Percentiles rank a stretch among this genome's conserved stretches.
Evolutionary conservation across 2,113 vertebrate species (phyloP).

Genomic region (Polypterus senegalus): DNA sequence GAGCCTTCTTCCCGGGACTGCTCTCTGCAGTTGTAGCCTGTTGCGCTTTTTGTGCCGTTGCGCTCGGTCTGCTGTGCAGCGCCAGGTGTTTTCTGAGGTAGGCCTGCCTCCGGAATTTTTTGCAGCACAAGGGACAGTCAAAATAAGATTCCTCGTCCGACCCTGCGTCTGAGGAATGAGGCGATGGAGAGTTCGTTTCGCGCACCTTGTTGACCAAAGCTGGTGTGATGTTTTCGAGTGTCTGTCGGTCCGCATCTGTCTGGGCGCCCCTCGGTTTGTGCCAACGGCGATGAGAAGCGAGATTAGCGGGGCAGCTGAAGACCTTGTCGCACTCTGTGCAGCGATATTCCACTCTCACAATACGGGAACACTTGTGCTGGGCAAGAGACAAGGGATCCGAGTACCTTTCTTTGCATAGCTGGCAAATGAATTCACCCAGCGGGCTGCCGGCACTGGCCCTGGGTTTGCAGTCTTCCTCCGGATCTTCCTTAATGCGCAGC

Average conservation of each 20-base stretch:
- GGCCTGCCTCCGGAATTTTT: slow-evolving; percentile 30
- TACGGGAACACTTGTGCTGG: slow-evolving; percentile 37
- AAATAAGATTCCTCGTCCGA: slow-evolving; percentile 24
- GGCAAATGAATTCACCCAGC: slow-evolving; percentile 34
- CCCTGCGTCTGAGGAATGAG: slow-evolving; percentile 10
- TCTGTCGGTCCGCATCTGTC: slow-evolving; percentile 4
- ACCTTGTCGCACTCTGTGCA: slow-evolving; percentile 37
- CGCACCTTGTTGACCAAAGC: background rate
- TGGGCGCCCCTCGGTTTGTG: slow-evolving; percentile 28
- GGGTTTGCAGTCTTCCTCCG: slow-evolving; percentile 14
- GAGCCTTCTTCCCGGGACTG: background rate
- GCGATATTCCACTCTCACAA: slow-evolving; percentile 35
- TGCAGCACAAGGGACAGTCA: slow-evolving; percentile 28
- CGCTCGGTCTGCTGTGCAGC: slow-evolving; percentile 24
- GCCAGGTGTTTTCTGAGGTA: slow-evolving; percentile 35
- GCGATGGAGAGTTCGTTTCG: background rate
- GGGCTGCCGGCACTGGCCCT: slow-evolving; percentile 6
- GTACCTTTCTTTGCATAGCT: slow-evolving; percentile 35
- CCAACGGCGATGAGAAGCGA: slow-evolving; percentile 40
- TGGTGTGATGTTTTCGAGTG: background rate
- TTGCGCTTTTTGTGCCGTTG: slow-evolving; percentile 1
- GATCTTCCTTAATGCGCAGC: slow-evolving; percentile 26
- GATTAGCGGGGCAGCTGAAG: slow-evolving; percentile 39
- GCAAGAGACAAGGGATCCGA: slow-evolving; percentile 30
- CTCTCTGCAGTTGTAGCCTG: background rate